Conservation (phyloP, 1,140 invertebrate species). For the Samia ricini region DNA sequence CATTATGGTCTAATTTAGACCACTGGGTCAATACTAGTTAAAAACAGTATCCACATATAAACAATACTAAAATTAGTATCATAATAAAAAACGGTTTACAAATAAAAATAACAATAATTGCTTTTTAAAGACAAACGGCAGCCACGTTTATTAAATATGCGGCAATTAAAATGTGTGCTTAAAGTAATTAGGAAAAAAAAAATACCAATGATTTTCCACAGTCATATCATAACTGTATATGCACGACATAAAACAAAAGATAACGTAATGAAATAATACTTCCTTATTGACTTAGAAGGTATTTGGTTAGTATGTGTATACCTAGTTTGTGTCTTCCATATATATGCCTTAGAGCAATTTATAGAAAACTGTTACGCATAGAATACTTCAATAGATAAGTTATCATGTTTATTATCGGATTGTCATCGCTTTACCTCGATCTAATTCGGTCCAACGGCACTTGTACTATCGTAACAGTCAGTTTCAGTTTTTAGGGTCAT, state of each 20-base stretch:
- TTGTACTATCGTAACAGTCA: conserved; percentile 25
- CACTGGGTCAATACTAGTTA: too few relatives aligned
- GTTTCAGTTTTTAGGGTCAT: conserved; percentile 25
- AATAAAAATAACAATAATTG: too few relatives aligned
- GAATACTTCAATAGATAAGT: conserved; percentile 26
- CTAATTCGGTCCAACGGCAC: conserved; percentile 36
- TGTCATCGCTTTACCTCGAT: conserved; percentile 44
- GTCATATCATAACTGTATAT: conserved; percentile 9
- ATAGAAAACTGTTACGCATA: conserved; percentile 23
- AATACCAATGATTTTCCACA: conserved; percentile 3
- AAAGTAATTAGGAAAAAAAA: neutral
- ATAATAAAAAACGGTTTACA: too few relatives aligned
- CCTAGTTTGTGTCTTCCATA: neutral
- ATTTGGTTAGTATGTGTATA: neutral
- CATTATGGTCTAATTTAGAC: too few relatives aligned
- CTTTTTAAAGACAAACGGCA: neutral
- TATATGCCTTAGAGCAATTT: neutral
- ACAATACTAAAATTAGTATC: too few relatives aligned
- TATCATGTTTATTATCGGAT: conserved; percentile 35
- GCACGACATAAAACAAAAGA: conserved; percentile 9
- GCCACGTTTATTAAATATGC: neutral
- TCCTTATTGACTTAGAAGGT: conserved; percentile 17
- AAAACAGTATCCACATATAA: too few relatives aligned
- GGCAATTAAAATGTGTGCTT: neutral
- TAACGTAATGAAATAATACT: conserved; percentile 20